These are phyloP conservation scores for Crossocerus cetratus DNA, from an alignment of 2,888 invertebrate species.

Conservation along the genomic window DNA sequence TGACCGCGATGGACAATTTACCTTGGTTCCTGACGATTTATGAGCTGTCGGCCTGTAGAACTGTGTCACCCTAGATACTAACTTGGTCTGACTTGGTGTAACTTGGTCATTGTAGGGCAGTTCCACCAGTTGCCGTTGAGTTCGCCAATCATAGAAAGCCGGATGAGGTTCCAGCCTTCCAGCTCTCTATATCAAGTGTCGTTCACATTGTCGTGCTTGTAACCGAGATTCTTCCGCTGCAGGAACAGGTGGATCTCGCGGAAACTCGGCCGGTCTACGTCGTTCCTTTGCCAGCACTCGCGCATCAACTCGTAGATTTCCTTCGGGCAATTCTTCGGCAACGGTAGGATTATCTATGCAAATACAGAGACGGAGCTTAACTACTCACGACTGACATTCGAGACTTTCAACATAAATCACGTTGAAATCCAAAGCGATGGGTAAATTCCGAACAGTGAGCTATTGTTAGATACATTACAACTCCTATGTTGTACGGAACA, in stretches of 20 bases:
- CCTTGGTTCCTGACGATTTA: constrained; percentile 33
- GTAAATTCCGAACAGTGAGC: no score
- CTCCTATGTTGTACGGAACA: background rate
- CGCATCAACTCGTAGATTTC: constrained; percentile 92
- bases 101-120: constrained; percentile 64
- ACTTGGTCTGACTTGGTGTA: constrained; percentile 55
- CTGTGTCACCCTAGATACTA: constrained; percentile 48
- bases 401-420: no score
- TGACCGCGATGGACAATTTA: constrained; percentile 21
- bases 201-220: constrained; percentile 68
- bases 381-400: no score
- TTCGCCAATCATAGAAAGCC: constrained; percentile 75
- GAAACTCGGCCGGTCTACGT: constrained; percentile 87
- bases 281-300: constrained; percentile 91
- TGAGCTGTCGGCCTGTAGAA: constrained; percentile 19
- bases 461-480: no score
- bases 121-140: constrained; percentile 75
- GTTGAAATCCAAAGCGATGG: no score
- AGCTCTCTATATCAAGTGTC: constrained; percentile 75
- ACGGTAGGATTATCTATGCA: constrained; percentile 79
- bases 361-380: background rate
- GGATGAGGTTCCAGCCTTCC: constrained; percentile 73
- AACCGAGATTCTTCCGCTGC: constrained; percentile 86
- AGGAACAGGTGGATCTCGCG: constrained; percentile 91
- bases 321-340: constrained; percentile 88